These are phyloP conservation scores for Diarsia rubi DNA, from an alignment of 2,888 invertebrate species.

Conservation along the genomic window DNA sequence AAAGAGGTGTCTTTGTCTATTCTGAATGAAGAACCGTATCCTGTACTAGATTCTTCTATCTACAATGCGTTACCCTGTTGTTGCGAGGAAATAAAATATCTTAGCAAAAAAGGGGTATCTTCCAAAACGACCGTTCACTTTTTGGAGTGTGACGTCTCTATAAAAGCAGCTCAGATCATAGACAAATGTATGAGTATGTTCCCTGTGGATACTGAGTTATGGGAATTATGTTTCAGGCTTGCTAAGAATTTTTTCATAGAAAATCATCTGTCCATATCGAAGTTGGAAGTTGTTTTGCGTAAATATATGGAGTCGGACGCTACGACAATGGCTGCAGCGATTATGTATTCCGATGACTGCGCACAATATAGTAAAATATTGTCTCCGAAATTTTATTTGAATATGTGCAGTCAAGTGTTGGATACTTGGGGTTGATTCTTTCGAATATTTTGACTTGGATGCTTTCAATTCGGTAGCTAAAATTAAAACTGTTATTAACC, in stretches of 20 bases:
- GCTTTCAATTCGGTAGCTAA: slow-evolving; percentile 1
- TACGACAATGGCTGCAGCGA: slow-evolving; percentile 85
- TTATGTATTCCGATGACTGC: slow-evolving; percentile 88
- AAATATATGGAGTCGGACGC: slow-evolving; percentile 90
- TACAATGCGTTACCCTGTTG: slow-evolving; percentile 82
- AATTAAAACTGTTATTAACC: neutral
- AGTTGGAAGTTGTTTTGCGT: slow-evolving; percentile 89
- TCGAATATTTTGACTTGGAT: slow-evolving; percentile 1
- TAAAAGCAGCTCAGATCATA: slow-evolving; percentile 80
- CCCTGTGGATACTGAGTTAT: slow-evolving; percentile 81
- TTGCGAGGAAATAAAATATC: slow-evolving; percentile 82
- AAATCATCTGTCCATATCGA: slow-evolving; percentile 83
- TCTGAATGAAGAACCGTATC: slow-evolving; percentile 83
- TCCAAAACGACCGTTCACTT: slow-evolving; percentile 60
- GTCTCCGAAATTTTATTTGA: slow-evolving; percentile 86
- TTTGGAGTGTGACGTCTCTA: slow-evolving; percentile 74
- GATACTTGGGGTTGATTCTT: slow-evolving; percentile 84
- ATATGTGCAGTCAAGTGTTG: slow-evolving; percentile 87
- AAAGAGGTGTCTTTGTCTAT: slow-evolving; percentile 84
- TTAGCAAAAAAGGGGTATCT: slow-evolving; percentile 62
- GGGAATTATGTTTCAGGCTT: slow-evolving; percentile 85
- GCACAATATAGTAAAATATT: slow-evolving; percentile 85
- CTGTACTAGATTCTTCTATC: slow-evolving; percentile 73
- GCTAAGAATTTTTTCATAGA: slow-evolving; percentile 85
- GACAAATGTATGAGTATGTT: slow-evolving; percentile 85